phyloP scores from a whole-genome alignment of 2,113 vertebrate genomes.

The Gobiocypris rarus region DNA sequence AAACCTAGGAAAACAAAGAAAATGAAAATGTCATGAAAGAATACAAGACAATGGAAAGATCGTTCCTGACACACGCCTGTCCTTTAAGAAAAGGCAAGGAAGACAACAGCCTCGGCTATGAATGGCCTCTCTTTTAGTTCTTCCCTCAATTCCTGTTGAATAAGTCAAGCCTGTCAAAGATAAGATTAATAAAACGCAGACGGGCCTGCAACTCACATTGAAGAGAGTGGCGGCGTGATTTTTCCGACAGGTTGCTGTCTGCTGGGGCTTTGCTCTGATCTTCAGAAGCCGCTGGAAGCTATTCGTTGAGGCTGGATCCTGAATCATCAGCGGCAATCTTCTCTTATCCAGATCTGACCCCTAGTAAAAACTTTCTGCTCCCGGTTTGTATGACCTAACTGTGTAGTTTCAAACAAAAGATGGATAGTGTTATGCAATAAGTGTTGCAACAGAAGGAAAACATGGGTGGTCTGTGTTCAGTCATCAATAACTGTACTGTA shows the following conservation, averaged over 20 bases:
- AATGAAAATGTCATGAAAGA: background rate
- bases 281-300: slow-evolving; percentile 7
- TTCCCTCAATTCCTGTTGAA: slow-evolving; percentile 28
- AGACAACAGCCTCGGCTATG: background rate
- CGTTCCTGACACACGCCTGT: background rate
- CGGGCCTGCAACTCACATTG: slow-evolving; percentile 24
- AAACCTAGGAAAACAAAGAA: slow-evolving; percentile 7
- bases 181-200: slow-evolving; percentile 35
- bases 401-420: slow-evolving; percentile 1
- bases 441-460: slow-evolving; percentile 19
- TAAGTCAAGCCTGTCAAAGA: slow-evolving; percentile 24
- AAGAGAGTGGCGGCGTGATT: background rate
- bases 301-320: slow-evolving; percentile 25
- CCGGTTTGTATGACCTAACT: background rate
- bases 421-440: background rate
- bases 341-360: slow-evolving; percentile 15
- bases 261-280: slow-evolving; percentile 27
- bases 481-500: background rate
- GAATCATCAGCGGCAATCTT: slow-evolving; percentile 19
- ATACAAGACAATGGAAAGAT: slow-evolving; percentile 12
- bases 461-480: background rate
- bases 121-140: slow-evolving; percentile 24
- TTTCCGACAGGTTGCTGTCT: slow-evolving; percentile 43
- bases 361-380: background rate
- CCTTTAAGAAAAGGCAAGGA: slow-evolving; percentile 3